Base-by-base conservation (phyloP, 2,113 vertebrate species). In the Alligator mississippiensis region DNA sequence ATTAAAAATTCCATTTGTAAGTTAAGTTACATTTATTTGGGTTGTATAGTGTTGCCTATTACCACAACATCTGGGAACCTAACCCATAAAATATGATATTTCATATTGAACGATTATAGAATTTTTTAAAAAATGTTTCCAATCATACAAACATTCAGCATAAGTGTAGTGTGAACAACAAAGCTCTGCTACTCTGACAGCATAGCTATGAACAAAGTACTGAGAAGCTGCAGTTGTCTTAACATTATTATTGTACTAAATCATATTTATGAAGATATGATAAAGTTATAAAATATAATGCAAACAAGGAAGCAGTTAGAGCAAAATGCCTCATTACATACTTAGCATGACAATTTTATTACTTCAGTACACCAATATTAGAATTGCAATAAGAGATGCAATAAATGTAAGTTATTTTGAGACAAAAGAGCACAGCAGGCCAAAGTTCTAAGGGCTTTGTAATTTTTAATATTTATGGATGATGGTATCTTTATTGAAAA, bases 161-260 rank as follows among this genome's bases (percentile, higher is more conserved):
- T 4, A 85, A 83, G 5, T 82, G 34, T 61, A 92, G 80, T 38
- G 82, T 2, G 84, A 94, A 85, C 18, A 16, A 34, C 22, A 72
- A 85, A 22, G 80, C 24, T 79, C 11, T 21, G 30, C 11, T 34
- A 70, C 16, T 6, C 18, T 58, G 61, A 83, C 25, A 25, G 68
- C 84, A 80, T 94, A 89, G 88, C 80, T 92, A 89, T 74, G 95
- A 97, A 93, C 88, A 96, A 96, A 97, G 74, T 54, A 80, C 64
- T 95, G 93, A 90, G 89, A 93, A 95, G 12, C 8, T 21, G 60
- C 84, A 77, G 61, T 94, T 94, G 22, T 54, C 77, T 94, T 91
- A 82, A 95, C 92, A 89, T 97, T 97, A 97, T 98, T 98, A 90
- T 96, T 94, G 92, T 57, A 95, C 83, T 98, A 89, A 97, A 97